These are phyloP conservation scores for Cirrhinus mrigala DNA, from an alignment of 2,797 vertebrate species.

Conservation along the genomic window DNA sequence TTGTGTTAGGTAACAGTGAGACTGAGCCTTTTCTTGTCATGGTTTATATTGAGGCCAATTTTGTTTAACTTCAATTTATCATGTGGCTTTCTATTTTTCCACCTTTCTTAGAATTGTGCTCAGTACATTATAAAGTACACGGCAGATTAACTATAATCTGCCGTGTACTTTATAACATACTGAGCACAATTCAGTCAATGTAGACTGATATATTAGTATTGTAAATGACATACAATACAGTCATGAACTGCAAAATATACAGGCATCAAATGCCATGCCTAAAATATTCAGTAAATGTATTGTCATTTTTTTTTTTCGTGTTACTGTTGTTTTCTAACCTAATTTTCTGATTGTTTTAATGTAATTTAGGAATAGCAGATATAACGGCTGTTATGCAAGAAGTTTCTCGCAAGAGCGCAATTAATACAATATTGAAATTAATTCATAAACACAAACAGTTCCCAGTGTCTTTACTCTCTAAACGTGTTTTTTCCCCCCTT, in stretches of 20 bases:
- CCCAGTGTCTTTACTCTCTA: neutral
- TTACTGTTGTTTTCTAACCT: neutral
- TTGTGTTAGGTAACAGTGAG: constrained; percentile 1
- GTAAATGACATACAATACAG: neutral
- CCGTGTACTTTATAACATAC: too few relatives aligned
- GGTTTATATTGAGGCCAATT: neutral
- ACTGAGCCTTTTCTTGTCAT: neutral
- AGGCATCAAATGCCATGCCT: neutral
- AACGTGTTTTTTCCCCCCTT: neutral
- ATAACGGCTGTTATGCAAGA: neutral
- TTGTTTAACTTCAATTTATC: neutral
- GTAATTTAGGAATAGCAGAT: neutral
- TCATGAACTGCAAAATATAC: neutral
- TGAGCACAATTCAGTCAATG: neutral
- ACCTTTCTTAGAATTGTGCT: neutral
- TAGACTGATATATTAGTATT: neutral
- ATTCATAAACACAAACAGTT: neutral
- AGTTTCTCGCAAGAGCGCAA: constrained; percentile 14
- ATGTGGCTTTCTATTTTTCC: neutral
- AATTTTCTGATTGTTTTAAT: neutral
- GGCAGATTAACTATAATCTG: neutral
- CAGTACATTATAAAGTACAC: neutral
- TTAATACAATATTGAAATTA: neutral
- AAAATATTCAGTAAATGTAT: neutral
- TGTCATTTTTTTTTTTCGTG: neutral